Base-by-base conservation (phyloP, 2,113 vertebrate genomes). In the Centrocercus urophasianus region DNA sequence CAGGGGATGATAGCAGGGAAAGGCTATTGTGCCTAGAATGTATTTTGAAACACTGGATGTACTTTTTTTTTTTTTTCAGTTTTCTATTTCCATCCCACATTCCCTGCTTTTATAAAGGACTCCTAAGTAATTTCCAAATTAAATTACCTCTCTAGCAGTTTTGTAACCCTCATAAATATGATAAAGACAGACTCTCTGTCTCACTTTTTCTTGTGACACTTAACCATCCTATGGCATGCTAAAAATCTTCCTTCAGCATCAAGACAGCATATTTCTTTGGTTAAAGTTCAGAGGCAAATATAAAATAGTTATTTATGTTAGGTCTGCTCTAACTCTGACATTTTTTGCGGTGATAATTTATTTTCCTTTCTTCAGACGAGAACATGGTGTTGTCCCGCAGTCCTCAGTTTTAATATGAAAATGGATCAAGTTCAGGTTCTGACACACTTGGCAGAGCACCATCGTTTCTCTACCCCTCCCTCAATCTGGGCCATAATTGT, bases 401-500 rank as follows among this genome's bases (percentile, higher is more conserved):
- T 92, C 81, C 74, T 83, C 77, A 90, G 90, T 81, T 95, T 97
- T 90, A 93, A 3, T 95, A 91, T 95, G 85, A 65, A 97, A 95
- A 93, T 93, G 89, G 93, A 96, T 96, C 93, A 81, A 95, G 88
- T 95, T 96, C 83, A 88, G 93, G 93, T 96, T 96, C 93, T 96
- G 93, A 93, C 91, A 95, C 89, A 94, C 79, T 95, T 97, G 96
- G 94, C 94, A 96, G 72, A 93, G 40, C 80, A 91, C 93, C 95
- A 96, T 93, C 85, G 0, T 86, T 95, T 93, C 85, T 97, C 96
- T 94, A 93, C 79, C 93, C 95, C 88, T 95, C 94, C 91, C 94
- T 96, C 93, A 95, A 95, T 96, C 94, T 95, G 93, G 95, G 95
- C 95, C 95, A 81, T 93, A 97, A 93, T 95, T 96, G 91, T 95